Percentiles rank a stretch among this genome's conserved stretches.
phyloP scores from a whole-genome alignment of 1,140 invertebrate species.

The Drosophila athabasca region DNA sequence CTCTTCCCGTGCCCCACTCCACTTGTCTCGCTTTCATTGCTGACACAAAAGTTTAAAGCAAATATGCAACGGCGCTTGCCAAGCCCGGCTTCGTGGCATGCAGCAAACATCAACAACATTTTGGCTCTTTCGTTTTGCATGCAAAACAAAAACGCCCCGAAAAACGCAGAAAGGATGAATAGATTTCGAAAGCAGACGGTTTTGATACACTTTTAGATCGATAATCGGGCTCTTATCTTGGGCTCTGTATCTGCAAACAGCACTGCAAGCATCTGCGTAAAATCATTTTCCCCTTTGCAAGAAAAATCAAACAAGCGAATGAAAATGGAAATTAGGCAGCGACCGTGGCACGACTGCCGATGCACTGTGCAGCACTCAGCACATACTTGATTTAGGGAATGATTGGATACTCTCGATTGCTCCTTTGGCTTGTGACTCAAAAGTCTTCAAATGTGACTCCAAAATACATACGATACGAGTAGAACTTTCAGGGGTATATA shows the following conservation, averaged over 20 bases:
- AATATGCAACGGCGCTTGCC: constrained; percentile 67
- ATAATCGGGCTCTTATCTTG: too few species aligned
- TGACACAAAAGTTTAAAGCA: constrained; percentile 77
- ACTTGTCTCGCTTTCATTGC: constrained; percentile 29
- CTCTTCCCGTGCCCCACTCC: constrained; percentile 16
- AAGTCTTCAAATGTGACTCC: too few species aligned
- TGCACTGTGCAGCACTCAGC: constrained; percentile 30
- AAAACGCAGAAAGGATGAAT: too few species aligned
- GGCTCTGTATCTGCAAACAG: too few species aligned
- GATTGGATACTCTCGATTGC: too few species aligned
- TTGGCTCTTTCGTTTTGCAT: constrained; percentile 29
- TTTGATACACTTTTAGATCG: too few species aligned
- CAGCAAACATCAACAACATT: constrained; percentile 71
- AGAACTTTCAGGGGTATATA: too few species aligned
- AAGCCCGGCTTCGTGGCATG: constrained; percentile 67
- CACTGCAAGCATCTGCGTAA: too few species aligned
- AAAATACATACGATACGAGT: too few species aligned
- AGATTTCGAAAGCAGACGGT: too few species aligned
- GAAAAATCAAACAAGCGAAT: constrained; percentile 20
- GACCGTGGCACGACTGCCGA: constrained; percentile 20
- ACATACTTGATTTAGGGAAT: constrained; percentile 17
- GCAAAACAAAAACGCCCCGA: constrained; percentile 9
- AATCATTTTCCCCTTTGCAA: background rate
- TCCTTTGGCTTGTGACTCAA: too few species aligned
- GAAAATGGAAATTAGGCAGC: constrained; percentile 56